Evolutionary conservation across 2,797 vertebrate species (phyloP).

Genomic region (Pteropus rufus): DNA sequence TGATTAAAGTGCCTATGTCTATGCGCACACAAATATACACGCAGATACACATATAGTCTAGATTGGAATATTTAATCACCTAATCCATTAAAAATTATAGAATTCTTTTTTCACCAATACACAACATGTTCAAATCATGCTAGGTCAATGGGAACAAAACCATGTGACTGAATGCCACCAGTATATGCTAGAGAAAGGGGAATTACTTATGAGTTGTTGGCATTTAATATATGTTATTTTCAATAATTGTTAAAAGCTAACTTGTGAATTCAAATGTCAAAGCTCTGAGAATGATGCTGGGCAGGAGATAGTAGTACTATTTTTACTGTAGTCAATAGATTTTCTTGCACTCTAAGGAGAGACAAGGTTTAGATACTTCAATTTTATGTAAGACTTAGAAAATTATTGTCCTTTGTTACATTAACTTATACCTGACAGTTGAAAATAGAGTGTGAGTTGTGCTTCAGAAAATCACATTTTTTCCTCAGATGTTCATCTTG

Average conservation of each 20-base stretch:
- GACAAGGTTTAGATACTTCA: not conserved
- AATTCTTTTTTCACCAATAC: not conserved
- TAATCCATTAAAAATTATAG: not conserved
- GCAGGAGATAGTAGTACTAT: not conserved
- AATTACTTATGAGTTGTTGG: not conserved
- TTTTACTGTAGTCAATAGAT: not conserved
- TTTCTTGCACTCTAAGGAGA: not conserved
- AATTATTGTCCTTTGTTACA: not conserved
- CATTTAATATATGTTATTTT: not conserved
- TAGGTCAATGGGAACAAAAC: constrained; percentile 6
- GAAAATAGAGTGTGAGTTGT: not conserved
- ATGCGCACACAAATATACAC: not conserved
- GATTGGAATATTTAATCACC: not conserved
- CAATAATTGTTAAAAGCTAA: constrained; percentile 17
- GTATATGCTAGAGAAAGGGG: not conserved
- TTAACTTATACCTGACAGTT: constrained; percentile 5
- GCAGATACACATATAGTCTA: not conserved
- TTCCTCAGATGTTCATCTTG: constrained; percentile 62
- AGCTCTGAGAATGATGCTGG: not conserved
- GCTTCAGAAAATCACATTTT: constrained; percentile 37
- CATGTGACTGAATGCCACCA: not conserved
- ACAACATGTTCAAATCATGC: constrained; percentile 4
- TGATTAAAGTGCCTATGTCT: not conserved
- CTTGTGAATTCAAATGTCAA: constrained; percentile 39
- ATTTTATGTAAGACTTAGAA: constrained; percentile 18